Evolutionary conservation across 2,797 vertebrate species (phyloP).

Genomic region (Dipus sagitta): DNA sequence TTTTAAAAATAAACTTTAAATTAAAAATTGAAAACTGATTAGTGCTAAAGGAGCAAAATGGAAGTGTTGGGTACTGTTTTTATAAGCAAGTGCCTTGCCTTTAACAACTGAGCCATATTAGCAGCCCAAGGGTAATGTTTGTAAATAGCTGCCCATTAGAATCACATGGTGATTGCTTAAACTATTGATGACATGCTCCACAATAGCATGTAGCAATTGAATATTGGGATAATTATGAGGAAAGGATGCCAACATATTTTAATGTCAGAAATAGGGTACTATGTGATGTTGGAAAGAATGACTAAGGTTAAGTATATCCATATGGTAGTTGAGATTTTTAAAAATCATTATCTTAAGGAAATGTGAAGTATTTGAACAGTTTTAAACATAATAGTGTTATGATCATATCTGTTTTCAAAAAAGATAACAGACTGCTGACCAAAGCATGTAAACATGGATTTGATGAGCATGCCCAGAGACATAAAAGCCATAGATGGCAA

Average conservation of each 20-base stretch:
- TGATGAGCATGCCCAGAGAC: neutral
- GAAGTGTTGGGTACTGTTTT: neutral
- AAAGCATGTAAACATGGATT: neutral
- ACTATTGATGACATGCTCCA: neutral
- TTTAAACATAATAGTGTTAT: neutral
- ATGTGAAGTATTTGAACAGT: neutral
- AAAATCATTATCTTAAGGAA: neutral
- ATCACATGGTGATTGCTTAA: neutral
- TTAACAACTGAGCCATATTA: neutral
- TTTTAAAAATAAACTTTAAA: neutral
- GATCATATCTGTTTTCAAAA: neutral
- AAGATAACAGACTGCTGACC: neutral
- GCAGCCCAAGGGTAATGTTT: too few relatives aligned
- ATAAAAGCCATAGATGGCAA: neutral
- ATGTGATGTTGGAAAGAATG: neutral
- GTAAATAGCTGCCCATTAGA: neutral
- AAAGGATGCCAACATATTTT: neutral
- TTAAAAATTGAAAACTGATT: neutral
- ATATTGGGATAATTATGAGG: neutral
- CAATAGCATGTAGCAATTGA: neutral
- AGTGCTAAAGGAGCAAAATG: neutral
- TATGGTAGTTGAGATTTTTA: neutral
- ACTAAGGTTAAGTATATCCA: neutral
- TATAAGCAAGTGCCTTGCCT: neutral
- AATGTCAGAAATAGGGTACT: neutral